Conservation (phyloP, 2,113 vertebrate genomes). For the Triplophysa rosa region DNA sequence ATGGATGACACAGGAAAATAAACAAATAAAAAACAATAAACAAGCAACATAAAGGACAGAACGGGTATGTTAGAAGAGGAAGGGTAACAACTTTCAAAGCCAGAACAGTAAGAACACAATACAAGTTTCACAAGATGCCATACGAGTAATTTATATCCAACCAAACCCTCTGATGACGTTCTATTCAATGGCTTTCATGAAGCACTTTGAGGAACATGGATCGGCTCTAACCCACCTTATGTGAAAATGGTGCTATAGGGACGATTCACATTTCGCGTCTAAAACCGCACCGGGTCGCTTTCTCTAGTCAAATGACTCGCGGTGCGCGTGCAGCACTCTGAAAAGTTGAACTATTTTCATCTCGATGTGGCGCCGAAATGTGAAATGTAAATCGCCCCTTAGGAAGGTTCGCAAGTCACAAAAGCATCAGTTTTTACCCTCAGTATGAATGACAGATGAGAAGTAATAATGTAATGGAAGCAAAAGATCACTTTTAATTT, state of each 20-base stretch:
- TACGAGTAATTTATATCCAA: not conserved
- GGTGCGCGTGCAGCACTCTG: too few species aligned
- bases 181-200: not conserved
- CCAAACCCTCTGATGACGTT: not conserved
- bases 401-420: not conserved
- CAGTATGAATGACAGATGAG: not conserved
- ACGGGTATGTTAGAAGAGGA: constrained; percentile 29
- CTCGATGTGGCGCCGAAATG: too few species aligned
- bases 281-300: too few species aligned
- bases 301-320: too few species aligned
- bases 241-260: not conserved
- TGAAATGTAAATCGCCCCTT: too few species aligned
- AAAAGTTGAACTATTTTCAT: too few species aligned
- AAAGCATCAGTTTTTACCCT: not conserved
- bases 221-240: constrained; percentile 3
- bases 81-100: constrained; percentile 28
- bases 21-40: constrained; percentile 74
- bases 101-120: constrained; percentile 22
- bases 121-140: not conserved
- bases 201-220: not conserved
- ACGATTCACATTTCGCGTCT: not conserved
- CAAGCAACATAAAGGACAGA: constrained; percentile 55
- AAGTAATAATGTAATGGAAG: not conserved
- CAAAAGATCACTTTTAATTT: not conserved
- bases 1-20: constrained; percentile 85